These are phyloP conservation scores for Papilio helenus DNA, from an alignment of 1,140 invertebrate species.

Conservation along the genomic window DNA sequence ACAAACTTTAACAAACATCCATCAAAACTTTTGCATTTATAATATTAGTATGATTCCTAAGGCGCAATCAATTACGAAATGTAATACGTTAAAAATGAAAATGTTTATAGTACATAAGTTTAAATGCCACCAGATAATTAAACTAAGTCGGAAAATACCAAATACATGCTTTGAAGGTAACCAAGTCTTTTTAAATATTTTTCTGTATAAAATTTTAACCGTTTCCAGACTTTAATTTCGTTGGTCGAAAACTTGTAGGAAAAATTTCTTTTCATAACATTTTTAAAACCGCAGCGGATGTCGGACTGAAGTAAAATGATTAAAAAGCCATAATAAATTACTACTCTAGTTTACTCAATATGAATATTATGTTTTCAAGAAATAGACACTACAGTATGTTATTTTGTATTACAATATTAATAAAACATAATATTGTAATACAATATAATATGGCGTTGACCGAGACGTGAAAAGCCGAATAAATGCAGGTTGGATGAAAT, in stretches of 20 bases:
- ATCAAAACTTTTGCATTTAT: no score
- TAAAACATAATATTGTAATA: no score
- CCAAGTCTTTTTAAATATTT: not conserved
- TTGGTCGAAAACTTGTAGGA: not conserved
- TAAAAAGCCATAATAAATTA: constrained; percentile 1
- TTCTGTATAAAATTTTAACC: constrained; percentile 7
- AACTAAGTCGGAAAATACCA: not conserved
- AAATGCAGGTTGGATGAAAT: no score
- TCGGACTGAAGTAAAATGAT: not conserved
- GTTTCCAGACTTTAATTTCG: constrained; percentile 9
- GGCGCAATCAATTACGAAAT: not conserved
- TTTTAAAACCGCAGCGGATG: not conserved
- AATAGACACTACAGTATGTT: not conserved
- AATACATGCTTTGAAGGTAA: constrained; percentile 12
- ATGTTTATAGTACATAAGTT: not conserved
- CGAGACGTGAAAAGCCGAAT: no score
- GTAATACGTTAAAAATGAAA: not conserved
- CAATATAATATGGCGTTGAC: no score
- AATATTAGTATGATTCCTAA: no score
- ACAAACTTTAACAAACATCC: no score
- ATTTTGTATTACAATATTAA: not conserved
- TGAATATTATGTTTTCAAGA: not conserved
- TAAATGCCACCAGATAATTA: not conserved
- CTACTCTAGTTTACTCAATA: not conserved
- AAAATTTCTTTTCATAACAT: constrained; percentile 15